Conservation (phyloP, 1,140 invertebrate species). For the Calephelis virginiensis region DNA sequence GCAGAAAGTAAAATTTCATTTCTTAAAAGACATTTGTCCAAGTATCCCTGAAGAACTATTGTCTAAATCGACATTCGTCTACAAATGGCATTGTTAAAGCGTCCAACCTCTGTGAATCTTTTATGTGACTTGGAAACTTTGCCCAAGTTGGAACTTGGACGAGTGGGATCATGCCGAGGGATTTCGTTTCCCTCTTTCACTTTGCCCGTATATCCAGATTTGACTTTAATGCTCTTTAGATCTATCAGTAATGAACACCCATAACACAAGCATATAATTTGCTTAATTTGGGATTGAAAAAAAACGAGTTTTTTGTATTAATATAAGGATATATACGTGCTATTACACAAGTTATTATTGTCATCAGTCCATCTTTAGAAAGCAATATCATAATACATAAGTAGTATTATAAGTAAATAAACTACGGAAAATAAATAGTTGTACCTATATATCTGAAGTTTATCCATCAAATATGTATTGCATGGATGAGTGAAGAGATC, state of each 20-base stretch:
- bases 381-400: too few relatives aligned
- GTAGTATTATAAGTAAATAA: too few relatives aligned
- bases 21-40: conserved; percentile 4
- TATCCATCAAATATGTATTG: too few relatives aligned
- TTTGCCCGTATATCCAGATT: conserved; percentile 6
- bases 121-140: conserved; percentile 9
- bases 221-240: conserved; percentile 7
- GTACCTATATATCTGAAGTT: too few relatives aligned
- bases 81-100: conserved; percentile 14
- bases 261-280: too few relatives aligned
- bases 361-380: too few relatives aligned
- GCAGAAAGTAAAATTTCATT: not conserved
- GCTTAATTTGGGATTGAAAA: too few relatives aligned
- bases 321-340: too few relatives aligned
- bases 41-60: conserved; percentile 10
- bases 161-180: conserved; percentile 5
- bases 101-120: conserved; percentile 11
- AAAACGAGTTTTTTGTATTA: too few relatives aligned
- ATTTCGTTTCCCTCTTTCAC: conserved; percentile 3
- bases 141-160: not conserved
- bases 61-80: conserved; percentile 7
- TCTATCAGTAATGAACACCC: not conserved
- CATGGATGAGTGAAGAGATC: too few relatives aligned
- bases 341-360: too few relatives aligned
- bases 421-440: too few relatives aligned